Conservation (phyloP, 2,888 invertebrate species). For the Tiliacea citrago region DNA sequence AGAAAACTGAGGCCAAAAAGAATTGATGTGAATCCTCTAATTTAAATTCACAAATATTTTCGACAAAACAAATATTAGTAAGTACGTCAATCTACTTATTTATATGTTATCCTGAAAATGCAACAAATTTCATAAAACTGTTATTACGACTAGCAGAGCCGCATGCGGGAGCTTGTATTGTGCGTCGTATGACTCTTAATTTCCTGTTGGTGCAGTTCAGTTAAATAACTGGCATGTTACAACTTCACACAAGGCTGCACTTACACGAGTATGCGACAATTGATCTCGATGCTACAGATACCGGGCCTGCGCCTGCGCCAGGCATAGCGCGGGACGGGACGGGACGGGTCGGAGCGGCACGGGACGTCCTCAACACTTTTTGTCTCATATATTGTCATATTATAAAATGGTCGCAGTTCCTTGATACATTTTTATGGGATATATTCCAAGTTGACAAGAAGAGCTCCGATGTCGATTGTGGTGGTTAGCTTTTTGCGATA, state of each 20-base stretch:
- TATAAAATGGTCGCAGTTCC: conserved; percentile 60
- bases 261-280: conserved; percentile 31
- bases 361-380: conserved; percentile 53
- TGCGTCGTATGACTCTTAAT: background rate
- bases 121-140: background rate
- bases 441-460: conserved; percentile 47
- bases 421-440: conserved; percentile 54
- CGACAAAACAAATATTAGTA: background rate
- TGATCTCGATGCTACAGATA: conserved; percentile 33
- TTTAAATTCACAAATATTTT: background rate
- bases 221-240: conserved; percentile 19
- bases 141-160: conserved; percentile 6
- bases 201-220: background rate
- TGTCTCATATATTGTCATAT: conserved; percentile 43
- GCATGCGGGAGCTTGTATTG: background rate
- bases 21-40: background rate
- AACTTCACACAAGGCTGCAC: conserved; percentile 19
- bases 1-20: background rate
- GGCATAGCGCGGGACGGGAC: background rate
- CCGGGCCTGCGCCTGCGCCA: conserved; percentile 22
- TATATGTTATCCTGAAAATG: background rate
- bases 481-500: conserved; percentile 35
- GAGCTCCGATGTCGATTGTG: conserved; percentile 17
- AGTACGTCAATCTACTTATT: background rate
- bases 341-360: conserved; percentile 1